phyloP scores from a whole-genome alignment of 2,888 invertebrate genomes.

The Crioceris asparagi region DNA sequence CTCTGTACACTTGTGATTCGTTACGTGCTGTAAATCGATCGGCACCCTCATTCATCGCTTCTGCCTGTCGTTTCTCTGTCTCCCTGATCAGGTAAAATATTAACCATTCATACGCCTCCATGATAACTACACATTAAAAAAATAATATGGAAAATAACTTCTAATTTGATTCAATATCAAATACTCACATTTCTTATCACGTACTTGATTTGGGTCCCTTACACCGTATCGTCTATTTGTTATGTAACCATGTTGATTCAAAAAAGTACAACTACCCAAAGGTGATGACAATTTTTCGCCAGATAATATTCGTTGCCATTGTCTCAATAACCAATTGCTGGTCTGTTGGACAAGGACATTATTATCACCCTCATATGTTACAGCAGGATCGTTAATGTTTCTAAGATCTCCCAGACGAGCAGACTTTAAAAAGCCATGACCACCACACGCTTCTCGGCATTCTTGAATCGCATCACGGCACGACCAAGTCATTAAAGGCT shows the following conservation, averaged over 20 bases:
- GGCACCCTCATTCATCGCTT: slow-evolving; percentile 43
- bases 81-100: slow-evolving; percentile 66
- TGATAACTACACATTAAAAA: slow-evolving; percentile 49
- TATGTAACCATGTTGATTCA: slow-evolving; percentile 44
- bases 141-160: too few relatives aligned
- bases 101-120: slow-evolving; percentile 71
- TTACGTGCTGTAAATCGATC: slow-evolving; percentile 67
- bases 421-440: slow-evolving; percentile 75
- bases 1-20: slow-evolving; percentile 67
- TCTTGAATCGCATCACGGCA: slow-evolving; percentile 68
- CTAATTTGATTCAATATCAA: too few relatives aligned
- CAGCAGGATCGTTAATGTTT: slow-evolving; percentile 78
- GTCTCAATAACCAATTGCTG: slow-evolving; percentile 73
- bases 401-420: slow-evolving; percentile 76
- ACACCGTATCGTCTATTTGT: slow-evolving; percentile 36
- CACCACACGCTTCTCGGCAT: slow-evolving; percentile 78
- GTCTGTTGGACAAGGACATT: slow-evolving; percentile 85
- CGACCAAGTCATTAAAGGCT: slow-evolving; percentile 66
- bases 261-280: slow-evolving; percentile 58
- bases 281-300: slow-evolving; percentile 51
- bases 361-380: slow-evolving; percentile 92
- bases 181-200: slow-evolving; percentile 35
- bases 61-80: slow-evolving; percentile 51
- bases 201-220: slow-evolving; percentile 27
- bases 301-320: slow-evolving; percentile 44